phyloP scores from a whole-genome alignment of 2,113 vertebrate genomes.

The Bettongia penicillata region DNA sequence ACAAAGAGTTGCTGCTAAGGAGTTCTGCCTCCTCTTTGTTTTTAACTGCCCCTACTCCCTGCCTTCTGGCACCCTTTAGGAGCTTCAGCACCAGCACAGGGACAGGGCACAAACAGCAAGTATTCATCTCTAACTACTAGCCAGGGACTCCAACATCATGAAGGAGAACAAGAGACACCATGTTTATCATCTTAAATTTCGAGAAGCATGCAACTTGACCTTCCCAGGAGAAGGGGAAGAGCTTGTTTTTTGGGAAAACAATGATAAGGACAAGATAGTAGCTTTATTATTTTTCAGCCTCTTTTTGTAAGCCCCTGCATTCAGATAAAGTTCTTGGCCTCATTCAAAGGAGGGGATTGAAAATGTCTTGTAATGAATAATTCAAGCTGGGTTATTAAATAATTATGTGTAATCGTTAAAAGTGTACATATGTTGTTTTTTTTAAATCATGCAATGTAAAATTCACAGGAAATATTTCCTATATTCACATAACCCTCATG shows the following conservation, averaged over 20 bases:
- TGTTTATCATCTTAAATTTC: conserved; percentile 63
- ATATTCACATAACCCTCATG: background rate
- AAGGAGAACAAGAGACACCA: conserved; percentile 57
- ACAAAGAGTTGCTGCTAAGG: background rate
- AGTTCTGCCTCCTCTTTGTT: background rate
- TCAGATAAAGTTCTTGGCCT: conserved; percentile 66
- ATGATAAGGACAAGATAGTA: conserved; percentile 49
- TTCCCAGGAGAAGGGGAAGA: conserved; percentile 62
- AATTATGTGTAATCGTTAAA: background rate
- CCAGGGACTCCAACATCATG: conserved; percentile 33
- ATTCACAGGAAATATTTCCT: background rate
- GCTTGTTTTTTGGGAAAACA: conserved; percentile 57
- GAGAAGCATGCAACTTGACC: conserved; percentile 57
- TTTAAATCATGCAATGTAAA: background rate
- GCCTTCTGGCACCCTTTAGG: background rate
- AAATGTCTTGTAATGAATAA: conserved; percentile 75
- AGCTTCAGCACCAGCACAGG: background rate
- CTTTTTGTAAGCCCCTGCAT: conserved; percentile 61
- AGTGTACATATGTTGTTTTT: background rate
- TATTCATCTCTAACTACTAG: conserved; percentile 57
- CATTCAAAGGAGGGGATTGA: conserved; percentile 57
- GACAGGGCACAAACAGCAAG: background rate
- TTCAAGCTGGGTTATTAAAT: conserved; percentile 63
- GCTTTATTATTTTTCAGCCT: conserved; percentile 48
- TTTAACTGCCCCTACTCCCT: background rate